Base-by-base conservation (phyloP, 2,888 invertebrate species). In the Chromoteleia sp. region DNA sequence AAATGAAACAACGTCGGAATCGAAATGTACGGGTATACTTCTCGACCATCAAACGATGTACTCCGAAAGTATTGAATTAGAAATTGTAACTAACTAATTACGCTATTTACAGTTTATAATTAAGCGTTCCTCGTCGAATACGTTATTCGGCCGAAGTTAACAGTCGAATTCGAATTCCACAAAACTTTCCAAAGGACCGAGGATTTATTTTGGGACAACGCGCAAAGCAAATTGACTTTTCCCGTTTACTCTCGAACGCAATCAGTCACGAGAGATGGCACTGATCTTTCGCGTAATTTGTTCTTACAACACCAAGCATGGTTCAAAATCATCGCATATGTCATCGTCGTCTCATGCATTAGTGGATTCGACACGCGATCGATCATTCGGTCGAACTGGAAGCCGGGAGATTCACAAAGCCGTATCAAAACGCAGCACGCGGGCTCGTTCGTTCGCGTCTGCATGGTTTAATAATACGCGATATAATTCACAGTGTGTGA, bases 401-500 rank as follows among this genome's bases (percentile, higher is more conserved):
- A 67, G 65, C 67, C 50, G 59, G 12, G 56, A 43, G 63, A 70
- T 65, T 74, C 78, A 61, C 75, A 77, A 78, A 82, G 68, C 78
- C 73, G 54, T 74, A 80, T 82, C 74, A 80, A 71, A 81, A 78
- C 79, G 70, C 79, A 81, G 50, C 79, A 52, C 79, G 74, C 54
- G 33, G 59, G 33, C 45, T 58, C 50, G 59, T 50, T 45, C 45
- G 71, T 56, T 70, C 30, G 79, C 76, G 75, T 83, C 76, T 63
- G 75, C 79, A 78, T 67, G 83, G 85, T 86, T 87, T 87, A 88
- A 88, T 88, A 88, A 88, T 86, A 85, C 86, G 76, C 83, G 85
- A 83, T 84, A 87, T 88, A 88, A 88, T 87, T 88, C 87, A 87
- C 86, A 82, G 83, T 81, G 85, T 78, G 85, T 84, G 87, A 88